A percentile compares a stretch with the other conserved stretches of the same genome.
Conservation (phyloP, 2,888 invertebrate species). For the Rambutsinella grinnellia region DNA sequence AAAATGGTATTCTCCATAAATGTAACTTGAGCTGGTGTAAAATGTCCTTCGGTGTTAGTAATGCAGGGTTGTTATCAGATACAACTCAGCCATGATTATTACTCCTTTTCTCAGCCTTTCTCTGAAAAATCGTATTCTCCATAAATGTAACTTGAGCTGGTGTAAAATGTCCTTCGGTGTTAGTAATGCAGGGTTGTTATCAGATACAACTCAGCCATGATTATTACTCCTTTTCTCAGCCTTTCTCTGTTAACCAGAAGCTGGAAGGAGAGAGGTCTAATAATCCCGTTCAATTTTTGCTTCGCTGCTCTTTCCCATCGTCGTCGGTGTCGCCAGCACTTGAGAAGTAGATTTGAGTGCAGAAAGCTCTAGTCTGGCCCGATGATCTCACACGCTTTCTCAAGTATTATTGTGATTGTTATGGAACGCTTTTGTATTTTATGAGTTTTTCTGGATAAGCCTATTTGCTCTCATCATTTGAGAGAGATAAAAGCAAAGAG, state of each 20-base stretch:
- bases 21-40: slow-evolving; percentile 8
- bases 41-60: slow-evolving; percentile 40
- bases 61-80: slow-evolving; percentile 32
- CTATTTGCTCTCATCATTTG: not conserved
- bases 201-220: slow-evolving; percentile 33
- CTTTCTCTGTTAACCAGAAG: slow-evolving; percentile 13
- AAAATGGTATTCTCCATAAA: not conserved
- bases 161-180: slow-evolving; percentile 42
- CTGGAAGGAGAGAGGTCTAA: slow-evolving; percentile 29
- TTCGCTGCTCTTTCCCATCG: slow-evolving; percentile 15
- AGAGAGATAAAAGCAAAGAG: slow-evolving; percentile 32
- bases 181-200: slow-evolving; percentile 27
- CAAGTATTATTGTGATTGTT: slow-evolving; percentile 32
- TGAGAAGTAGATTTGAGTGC: slow-evolving; percentile 2
- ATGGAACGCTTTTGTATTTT: slow-evolving; percentile 37
- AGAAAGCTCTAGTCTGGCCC: not conserved
- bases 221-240: slow-evolving; percentile 34
- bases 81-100: slow-evolving; percentile 36
- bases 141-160: not conserved
- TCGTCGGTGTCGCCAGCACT: slow-evolving; percentile 3
- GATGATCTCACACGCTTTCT: slow-evolving; percentile 32
- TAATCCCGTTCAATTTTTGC: slow-evolving; percentile 42
- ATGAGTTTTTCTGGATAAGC: slow-evolving; percentile 26
- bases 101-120: slow-evolving; percentile 19
- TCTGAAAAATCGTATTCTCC: too few relatives aligned